phyloP scores from a whole-genome alignment of 2,888 invertebrate genomes.

The Thymelicus sylvestris region DNA sequence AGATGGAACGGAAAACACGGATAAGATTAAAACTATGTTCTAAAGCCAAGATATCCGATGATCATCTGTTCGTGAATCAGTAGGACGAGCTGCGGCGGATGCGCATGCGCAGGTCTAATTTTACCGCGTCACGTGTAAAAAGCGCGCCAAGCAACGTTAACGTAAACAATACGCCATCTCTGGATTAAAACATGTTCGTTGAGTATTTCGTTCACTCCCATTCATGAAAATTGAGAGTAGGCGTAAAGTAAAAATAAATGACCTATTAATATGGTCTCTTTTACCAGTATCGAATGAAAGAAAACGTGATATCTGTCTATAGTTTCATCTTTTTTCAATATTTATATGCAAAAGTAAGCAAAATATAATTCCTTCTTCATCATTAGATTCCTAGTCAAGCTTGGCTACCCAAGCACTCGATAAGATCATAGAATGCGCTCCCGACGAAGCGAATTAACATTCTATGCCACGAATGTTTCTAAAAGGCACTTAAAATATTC shows the following conservation, averaged over 20 bases:
- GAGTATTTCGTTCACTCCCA: slow-evolving; percentile 13
- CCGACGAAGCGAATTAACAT: slow-evolving; percentile 17
- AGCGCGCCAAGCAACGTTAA: slow-evolving; percentile 49
- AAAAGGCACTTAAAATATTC: slow-evolving; percentile 23
- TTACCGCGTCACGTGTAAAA: slow-evolving; percentile 63
- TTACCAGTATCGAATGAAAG: too few species aligned
- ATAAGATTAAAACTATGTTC: too few species aligned
- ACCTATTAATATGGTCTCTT: neutral
- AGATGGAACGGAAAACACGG: too few species aligned
- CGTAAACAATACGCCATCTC: slow-evolving; percentile 57
- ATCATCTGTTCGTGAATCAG: slow-evolving; percentile 1
- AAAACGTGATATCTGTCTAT: too few species aligned
- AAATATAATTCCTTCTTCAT: too few species aligned
- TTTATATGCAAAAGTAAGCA: neutral
- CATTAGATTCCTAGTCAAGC: too few species aligned
- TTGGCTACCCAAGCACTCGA: neutral
- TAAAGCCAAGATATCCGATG: too few species aligned
- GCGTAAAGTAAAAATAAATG: neutral
- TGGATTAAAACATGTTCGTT: slow-evolving; percentile 22
- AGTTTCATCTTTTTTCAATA: too few species aligned
- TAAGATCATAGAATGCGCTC: slow-evolving; percentile 18
- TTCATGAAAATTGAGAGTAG: slow-evolving; percentile 3
- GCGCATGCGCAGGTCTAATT: slow-evolving; percentile 59
- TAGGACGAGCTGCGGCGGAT: slow-evolving; percentile 38
- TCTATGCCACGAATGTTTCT: slow-evolving; percentile 13